These are phyloP conservation scores for Volucella zonaria DNA, from an alignment of 2,888 invertebrate species.

Conservation along the genomic window DNA sequence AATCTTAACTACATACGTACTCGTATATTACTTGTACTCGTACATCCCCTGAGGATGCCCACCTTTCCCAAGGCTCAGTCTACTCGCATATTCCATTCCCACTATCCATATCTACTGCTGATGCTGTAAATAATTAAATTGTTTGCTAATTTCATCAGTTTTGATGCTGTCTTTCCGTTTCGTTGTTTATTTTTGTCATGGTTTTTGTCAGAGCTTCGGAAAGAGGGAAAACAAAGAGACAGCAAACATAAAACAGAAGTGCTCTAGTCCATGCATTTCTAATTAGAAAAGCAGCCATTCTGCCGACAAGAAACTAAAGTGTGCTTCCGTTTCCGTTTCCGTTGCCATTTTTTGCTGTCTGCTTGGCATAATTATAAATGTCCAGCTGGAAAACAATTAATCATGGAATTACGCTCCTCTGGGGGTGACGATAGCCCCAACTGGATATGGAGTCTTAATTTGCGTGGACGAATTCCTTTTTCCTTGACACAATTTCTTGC, in stretches of 20 bases:
- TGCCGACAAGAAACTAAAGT: conserved; percentile 30
- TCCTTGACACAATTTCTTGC: conserved; percentile 50
- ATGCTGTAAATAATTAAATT: conserved; percentile 47
- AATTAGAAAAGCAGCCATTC: conserved; percentile 61
- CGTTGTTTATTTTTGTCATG: conserved; percentile 17
- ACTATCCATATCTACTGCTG: not conserved
- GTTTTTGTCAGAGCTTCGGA: conserved; percentile 17
- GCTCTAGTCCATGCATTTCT: conserved; percentile 42
- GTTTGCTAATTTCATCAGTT: conserved; percentile 50
- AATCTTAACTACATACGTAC: too few relatives aligned
- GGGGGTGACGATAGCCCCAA: conserved; percentile 3
- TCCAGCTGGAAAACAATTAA: conserved; percentile 63
- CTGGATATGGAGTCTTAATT: conserved; percentile 45
- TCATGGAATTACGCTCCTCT: conserved; percentile 36
- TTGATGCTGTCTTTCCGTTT: conserved; percentile 3
- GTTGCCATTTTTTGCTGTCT: conserved; percentile 27
- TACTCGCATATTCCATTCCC: too few relatives aligned
- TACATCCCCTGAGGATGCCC: too few relatives aligned
- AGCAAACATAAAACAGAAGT: conserved; percentile 45
- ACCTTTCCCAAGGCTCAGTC: too few relatives aligned
- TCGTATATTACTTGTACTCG: too few relatives aligned
- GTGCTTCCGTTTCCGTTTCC: conserved; percentile 7
- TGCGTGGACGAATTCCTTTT: conserved; percentile 47
- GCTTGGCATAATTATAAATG: conserved; percentile 66
- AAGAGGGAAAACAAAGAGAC: conserved; percentile 8